Conservation (phyloP, 2,113 vertebrate species). For the Peromyscus californicus region DNA sequence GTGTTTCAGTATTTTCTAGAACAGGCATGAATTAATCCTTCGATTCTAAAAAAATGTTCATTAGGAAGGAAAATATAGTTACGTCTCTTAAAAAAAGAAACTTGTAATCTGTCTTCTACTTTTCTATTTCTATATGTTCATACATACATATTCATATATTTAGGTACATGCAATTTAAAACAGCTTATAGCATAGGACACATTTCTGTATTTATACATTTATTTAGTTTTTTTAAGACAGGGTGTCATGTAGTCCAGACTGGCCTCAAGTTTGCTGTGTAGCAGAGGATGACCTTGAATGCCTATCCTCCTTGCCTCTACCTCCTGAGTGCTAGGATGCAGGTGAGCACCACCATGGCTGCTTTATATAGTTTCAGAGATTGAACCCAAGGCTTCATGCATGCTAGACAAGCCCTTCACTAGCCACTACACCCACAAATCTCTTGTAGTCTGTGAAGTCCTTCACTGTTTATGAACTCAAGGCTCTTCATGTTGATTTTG, state of each 20-base stretch:
- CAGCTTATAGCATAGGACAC: background rate
- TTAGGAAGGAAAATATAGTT: slow-evolving; percentile 18
- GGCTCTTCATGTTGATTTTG: background rate
- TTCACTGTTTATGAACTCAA: background rate
- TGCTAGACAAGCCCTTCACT: background rate
- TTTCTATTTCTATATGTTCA: background rate
- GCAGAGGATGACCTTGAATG: background rate
- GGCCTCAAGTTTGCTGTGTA: background rate
- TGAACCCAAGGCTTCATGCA: background rate
- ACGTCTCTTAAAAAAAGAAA: slow-evolving; percentile 1
- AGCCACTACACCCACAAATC: background rate
- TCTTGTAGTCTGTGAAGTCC: background rate
- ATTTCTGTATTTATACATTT: background rate
- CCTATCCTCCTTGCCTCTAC: background rate
- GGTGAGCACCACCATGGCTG: background rate
- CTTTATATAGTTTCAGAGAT: background rate
- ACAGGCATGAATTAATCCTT: slow-evolving; percentile 26
- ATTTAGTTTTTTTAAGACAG: background rate
- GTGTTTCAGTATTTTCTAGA: slow-evolving; percentile 41
- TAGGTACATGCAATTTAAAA: slow-evolving; percentile 33
- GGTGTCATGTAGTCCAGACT: background rate
- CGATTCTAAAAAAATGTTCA: slow-evolving; percentile 2
- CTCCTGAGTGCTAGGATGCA: background rate
- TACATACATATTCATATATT: background rate
- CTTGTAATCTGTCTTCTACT: background rate